A percentile compares a stretch with the other conserved stretches of the same genome.
phyloP scores from a whole-genome alignment of 2,113 vertebrate genomes.

The Tetrax tetrax region DNA sequence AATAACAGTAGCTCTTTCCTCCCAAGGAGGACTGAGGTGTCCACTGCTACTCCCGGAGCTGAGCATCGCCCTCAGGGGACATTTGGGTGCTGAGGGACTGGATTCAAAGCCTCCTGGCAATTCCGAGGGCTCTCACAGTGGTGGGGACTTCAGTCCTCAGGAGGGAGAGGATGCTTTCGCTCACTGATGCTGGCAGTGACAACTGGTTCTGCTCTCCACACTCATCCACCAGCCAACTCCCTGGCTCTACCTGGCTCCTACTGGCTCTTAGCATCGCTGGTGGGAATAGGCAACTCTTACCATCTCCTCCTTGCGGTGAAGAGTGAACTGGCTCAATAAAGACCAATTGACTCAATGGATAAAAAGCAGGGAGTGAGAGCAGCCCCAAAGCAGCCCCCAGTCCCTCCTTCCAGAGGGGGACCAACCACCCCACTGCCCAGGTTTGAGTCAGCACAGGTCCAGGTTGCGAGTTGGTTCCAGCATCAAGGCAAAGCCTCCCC shows the following conservation, averaged over 20 bases:
- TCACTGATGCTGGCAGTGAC: not conserved
- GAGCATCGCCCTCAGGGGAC: not conserved
- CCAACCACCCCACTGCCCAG: not conserved
- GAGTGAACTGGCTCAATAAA: not conserved
- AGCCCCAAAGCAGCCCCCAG: not conserved
- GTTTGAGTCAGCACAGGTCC: not conserved
- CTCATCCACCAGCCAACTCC: not conserved
- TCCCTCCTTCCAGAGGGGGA: accelerated
- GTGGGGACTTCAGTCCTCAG: not conserved
- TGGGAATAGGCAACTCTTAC: not conserved
- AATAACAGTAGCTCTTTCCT: not conserved
- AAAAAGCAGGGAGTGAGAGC: not conserved
- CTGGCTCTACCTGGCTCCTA: not conserved
- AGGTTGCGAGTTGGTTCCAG: accelerated
- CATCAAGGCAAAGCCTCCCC: not conserved
- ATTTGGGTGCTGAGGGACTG: not conserved
- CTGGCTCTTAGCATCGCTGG: not conserved
- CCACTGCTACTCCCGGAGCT: not conserved
- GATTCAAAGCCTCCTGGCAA: not conserved
- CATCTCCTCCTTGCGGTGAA: not conserved
- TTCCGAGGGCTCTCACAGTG: not conserved
- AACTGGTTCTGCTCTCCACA: accelerated
- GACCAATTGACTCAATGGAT: accelerated
- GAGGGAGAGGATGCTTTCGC: not conserved
- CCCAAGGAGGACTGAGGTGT: not conserved